Base-by-base conservation (phyloP, 2,797 vertebrate species). In the Myotis daubentonii region DNA sequence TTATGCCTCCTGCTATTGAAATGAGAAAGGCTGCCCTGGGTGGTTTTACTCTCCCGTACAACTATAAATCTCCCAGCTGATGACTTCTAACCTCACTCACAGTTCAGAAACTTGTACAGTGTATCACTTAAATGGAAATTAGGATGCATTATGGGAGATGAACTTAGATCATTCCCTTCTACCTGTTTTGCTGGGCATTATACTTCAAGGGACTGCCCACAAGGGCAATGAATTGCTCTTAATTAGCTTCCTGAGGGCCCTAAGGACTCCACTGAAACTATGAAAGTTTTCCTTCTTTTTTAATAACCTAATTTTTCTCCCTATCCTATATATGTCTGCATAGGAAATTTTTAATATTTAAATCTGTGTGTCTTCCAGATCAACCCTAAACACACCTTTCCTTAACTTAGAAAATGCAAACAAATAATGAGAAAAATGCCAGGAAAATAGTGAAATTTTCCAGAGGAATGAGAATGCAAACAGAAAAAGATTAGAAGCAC, bases 381-480 rank as follows among this genome's bases (percentile, higher is more conserved):
- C 82, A 60, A 41, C 19, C 49, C 72, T 71, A 68, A 44, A 8
- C 30, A n/a, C 6, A 92, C 1, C 6, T 79, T 94, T 91, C 22
- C 15, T 87, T 47, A 55, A 76, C n/a, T 70, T 13, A 89, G 28
- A 93, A 95, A 83, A 94, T 57, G 30, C 66, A 87, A 91, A 44
- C 22, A 68, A 91, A 85, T 53, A 49, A 76, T 57, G n/a, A 86
- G 47, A 51, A 95, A 92, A 84, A 44, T 53, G 8, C 2, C 55
- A 70, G n/a, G 86, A 71, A 91, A 91, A 78, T 8, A 70, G 36
- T 28, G 20, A 90, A 3, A 6, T 20, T 76, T 83, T 53, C 17
- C 17, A 53, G 55, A 85, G 20, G 20, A 87, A 65, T 19, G 78
- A 91, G 28, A 93, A 75, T 38, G 55, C 15, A 70, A 81, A 94